Base-by-base conservation (phyloP, 1,140 invertebrate genomes). In the Diorhabda elongata region DNA sequence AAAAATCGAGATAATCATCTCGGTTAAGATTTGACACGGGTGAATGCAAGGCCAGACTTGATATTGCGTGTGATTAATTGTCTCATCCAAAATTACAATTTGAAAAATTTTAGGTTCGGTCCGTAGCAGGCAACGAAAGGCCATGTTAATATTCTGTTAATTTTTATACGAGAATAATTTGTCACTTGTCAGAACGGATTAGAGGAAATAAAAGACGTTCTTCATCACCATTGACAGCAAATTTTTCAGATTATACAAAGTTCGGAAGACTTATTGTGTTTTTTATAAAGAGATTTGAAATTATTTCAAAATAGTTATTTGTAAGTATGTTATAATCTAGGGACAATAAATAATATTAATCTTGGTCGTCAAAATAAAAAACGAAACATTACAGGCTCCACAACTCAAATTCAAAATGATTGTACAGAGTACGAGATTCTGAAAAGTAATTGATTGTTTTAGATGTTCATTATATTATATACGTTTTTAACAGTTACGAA, bases 1-100 rank as follows among this genome's bases (percentile, higher is more conserved):
- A 52, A 52, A 52, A 52, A 52, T 52, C 47, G 47, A 52, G 47
- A 52, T 52, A 52, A 52, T 26, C 47, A 52, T 52, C 47, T 52
- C 47, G 47, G 47, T n/a, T 52, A n/a, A 52, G 47, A 52, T 52
- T 52, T 52, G 47, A 52, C 47, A 52, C 47, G 47, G 47, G 47
- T 4, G 47, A 52, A 6, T 6, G 47, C 47, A 52, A 52, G 47
- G 47, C 47, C 47, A 52, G 47, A n/a, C 47, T 52, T 6, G 47
- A 52, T 52, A 52, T 8, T 52, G 4, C 47, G 47, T n/a, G 47
- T 52, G 47, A 52, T 52, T 52, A 52, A 52, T 52, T 52, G 47
- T 52, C 47, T 52, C 47, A 52, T 52, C 47, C 6, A 52, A 52
- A 52, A 52, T 52, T 52, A 52, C 47, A 52, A 52, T 52, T 8